phyloP scores from a whole-genome alignment of 2,888 invertebrate genomes.

The Thymelicus lineola region DNA sequence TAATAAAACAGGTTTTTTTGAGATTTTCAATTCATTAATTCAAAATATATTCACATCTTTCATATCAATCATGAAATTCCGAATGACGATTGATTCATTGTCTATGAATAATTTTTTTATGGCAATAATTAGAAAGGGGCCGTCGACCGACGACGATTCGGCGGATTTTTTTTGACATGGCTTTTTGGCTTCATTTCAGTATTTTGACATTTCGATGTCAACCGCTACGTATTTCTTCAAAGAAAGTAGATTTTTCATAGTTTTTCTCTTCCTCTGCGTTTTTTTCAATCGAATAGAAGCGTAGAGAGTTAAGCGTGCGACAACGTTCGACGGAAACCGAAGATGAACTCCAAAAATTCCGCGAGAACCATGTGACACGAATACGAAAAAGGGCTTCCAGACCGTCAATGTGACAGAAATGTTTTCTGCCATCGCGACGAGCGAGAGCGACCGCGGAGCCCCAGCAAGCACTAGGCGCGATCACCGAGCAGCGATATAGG shows the following conservation, averaged over 20 bases:
- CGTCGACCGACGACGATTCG: conserved; percentile 68
- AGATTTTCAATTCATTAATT: no score
- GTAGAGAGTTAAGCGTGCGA: conserved; percentile 51
- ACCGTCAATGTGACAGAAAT: conserved; percentile 85
- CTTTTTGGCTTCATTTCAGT: conserved; percentile 82
- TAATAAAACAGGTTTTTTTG: no score
- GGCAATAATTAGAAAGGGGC: conserved; percentile 41
- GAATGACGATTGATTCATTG: not conserved
- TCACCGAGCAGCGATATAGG: conserved; percentile 76
- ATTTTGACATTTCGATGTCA: conserved; percentile 86
- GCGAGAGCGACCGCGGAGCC: conserved; percentile 73
- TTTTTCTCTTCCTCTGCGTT: conserved; percentile 60
- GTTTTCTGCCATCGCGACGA: conserved; percentile 83
- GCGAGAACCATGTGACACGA: conserved; percentile 84
- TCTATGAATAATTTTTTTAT: conserved; percentile 13
- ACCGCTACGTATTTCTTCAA: conserved; percentile 82
- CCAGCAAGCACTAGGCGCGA: conserved; percentile 69
- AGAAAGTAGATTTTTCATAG: conserved; percentile 69
- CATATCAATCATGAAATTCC: not conserved
- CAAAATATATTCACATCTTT: not conserved
- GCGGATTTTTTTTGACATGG: conserved; percentile 83
- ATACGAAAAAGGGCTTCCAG: conserved; percentile 83
- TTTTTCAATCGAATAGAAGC: conserved; percentile 62
- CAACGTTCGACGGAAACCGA: conserved; percentile 51
- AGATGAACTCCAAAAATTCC: conserved; percentile 67